These are phyloP conservation scores for Mylabris sibirica DNA, from an alignment of 2,888 invertebrate species.

Conservation along the genomic window DNA sequence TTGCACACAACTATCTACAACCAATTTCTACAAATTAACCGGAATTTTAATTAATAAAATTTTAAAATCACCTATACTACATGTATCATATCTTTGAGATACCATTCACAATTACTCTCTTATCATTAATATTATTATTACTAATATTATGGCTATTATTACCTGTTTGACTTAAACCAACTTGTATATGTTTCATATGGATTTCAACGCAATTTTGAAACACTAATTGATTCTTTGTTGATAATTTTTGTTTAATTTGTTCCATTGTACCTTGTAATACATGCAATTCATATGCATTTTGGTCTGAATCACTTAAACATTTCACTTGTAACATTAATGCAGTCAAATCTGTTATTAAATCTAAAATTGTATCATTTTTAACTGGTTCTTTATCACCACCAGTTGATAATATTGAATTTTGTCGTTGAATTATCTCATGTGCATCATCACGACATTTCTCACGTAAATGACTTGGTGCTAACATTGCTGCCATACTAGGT, in stretches of 20 bases:
- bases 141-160: background rate
- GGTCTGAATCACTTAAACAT: constrained; percentile 78
- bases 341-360: constrained; percentile 85
- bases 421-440: constrained; percentile 77
- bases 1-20: constrained; percentile 8
- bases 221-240: constrained; percentile 75
- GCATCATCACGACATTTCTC: constrained; percentile 90
- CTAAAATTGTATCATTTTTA: constrained; percentile 70
- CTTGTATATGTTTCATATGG: constrained; percentile 88
- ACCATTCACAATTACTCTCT: constrained; percentile 28
- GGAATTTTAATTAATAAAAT: constrained; percentile 60
- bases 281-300: constrained; percentile 89
- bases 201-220: constrained; percentile 91
- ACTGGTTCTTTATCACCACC: constrained; percentile 61
- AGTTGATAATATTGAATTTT: constrained; percentile 68
- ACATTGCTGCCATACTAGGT: constrained; percentile 83
- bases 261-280: constrained; percentile 91
- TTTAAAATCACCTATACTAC: constrained; percentile 64
- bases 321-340: constrained; percentile 90
- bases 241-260: constrained; percentile 83
- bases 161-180: constrained; percentile 66
- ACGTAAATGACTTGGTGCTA: constrained; percentile 86
- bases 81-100: constrained; percentile 26
- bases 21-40: background rate
- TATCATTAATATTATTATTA: constrained; percentile 17